Evolutionary conservation across 2,888 invertebrate species (phyloP), one percentile per base, ranked within the genome.

Genomic region (Xylota sylvarum): DNA sequence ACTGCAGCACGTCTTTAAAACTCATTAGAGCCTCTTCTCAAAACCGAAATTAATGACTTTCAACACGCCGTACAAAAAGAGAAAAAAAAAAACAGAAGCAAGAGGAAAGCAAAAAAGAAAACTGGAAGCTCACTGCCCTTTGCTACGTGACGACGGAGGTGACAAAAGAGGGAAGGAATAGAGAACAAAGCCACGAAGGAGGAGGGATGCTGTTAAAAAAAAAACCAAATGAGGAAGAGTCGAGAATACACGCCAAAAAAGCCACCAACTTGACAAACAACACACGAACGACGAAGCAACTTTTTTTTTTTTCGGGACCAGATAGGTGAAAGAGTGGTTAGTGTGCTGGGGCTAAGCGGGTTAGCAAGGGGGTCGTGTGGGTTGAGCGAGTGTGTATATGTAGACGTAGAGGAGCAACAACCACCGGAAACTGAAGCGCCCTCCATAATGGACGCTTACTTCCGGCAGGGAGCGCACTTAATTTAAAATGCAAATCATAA

Each of bases 1-100:
- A 79, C 79, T 86, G 77, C 67, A 78, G 86, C 86, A 86, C 86
- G 86, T 86, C 86, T 82, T 86, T 86, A 78, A 86, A 86, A 86
- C 86, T 86, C 86, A 86, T 86, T 86, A 86, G 86, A 86, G 86
- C 82, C 86, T 86, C 86, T 86, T 86, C 86, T 86, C 82, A 86
- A 86, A 86, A 82, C 82, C 86, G 74, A 86, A 86, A 86, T 86
- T 86, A 86, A 86, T 86, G 86, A 86, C 86, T 86, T 86, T 86
- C 82, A 86, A 86, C 86, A 78, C 82, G 73, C 7, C 30, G 62
- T 67, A 64, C 62, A 56, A 17, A 62, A 52, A 60, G 6, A 30
- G 32, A 50, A 40, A 50, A 37, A 17, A 5, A 48, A 19, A 12
- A 10, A 10, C 1, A 4, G 37, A 37, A 7, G 10, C n/a, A n/a